These are phyloP conservation scores for Triops longicaudatus DNA, from an alignment of 1,140 invertebrate genomes.

Conservation along the genomic window DNA sequence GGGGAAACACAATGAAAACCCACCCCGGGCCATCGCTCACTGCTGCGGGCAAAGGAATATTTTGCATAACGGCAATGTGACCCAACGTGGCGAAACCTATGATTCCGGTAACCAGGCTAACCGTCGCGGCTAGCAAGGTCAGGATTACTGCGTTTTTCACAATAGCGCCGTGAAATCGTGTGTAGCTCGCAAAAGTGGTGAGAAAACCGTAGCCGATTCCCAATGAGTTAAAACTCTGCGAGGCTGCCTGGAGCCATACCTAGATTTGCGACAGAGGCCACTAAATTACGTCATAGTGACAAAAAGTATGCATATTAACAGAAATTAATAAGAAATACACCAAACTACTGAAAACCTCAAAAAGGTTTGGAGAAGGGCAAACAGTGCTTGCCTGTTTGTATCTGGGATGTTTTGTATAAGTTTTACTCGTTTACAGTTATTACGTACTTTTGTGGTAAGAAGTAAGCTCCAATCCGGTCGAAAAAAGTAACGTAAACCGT, in stretches of 20 bases:
- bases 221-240: constrained; percentile 25
- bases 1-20: constrained; percentile 20
- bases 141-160: constrained; percentile 22
- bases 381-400: too few species aligned
- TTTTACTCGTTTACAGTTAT: neutral
- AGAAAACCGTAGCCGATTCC: constrained; percentile 26
- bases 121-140: constrained; percentile 7
- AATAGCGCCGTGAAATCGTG: constrained; percentile 25
- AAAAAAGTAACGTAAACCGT: constrained; percentile 43
- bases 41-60: constrained; percentile 14
- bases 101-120: constrained; percentile 23
- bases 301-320: neutral
- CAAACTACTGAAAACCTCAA: too few species aligned
- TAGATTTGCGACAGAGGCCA: neutral
- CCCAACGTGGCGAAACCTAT: constrained; percentile 25
- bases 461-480: constrained; percentile 41
- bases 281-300: neutral
- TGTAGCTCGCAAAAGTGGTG: constrained; percentile 26
- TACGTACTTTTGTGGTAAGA: constrained; percentile 37
- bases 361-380: too few species aligned
- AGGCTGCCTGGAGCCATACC: constrained; percentile 25
- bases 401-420: too few species aligned
- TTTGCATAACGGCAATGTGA: constrained; percentile 20
- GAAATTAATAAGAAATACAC: too few species aligned
- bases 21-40: constrained; percentile 21